Conservation (phyloP, 2,797 vertebrate species). For the Tauraco hartlaubi region DNA sequence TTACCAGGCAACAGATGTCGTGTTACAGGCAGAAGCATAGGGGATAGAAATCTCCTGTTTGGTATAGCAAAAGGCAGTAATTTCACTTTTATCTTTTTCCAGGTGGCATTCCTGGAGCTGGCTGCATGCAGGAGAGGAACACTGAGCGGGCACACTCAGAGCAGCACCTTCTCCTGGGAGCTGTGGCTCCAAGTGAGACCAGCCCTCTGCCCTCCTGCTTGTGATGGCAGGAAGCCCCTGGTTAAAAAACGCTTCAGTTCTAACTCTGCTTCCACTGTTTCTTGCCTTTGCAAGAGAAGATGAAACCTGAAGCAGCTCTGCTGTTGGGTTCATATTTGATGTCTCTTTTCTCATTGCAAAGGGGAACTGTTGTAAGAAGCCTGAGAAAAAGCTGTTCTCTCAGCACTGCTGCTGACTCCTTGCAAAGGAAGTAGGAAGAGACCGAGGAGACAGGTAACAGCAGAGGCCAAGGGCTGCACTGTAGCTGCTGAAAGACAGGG, state of each 20-base stretch:
- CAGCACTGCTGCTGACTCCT: not conserved
- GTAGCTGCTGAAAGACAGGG: not conserved
- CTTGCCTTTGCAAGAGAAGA: not conserved
- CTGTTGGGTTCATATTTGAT: not conserved
- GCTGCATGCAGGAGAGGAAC: not conserved
- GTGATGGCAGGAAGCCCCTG: not conserved
- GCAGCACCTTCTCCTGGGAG: not conserved
- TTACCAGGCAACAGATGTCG: slow-evolving; percentile 6
- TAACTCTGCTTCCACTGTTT: not conserved
- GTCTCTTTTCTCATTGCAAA: not conserved
- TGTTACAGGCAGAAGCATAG: not conserved
- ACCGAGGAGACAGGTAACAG: not conserved
- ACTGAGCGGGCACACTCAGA: not conserved
- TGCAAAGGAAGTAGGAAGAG: not conserved
- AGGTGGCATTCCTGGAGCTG: not conserved
- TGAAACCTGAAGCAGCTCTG: not conserved
- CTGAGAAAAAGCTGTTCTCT: not conserved
- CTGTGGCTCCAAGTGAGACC: not conserved
- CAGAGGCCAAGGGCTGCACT: not conserved
- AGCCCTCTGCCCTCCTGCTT: not conserved
- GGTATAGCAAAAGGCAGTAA: not conserved
- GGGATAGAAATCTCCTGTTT: not conserved
- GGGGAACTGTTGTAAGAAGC: not conserved
- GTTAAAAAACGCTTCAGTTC: not conserved
- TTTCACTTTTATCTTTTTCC: not conserved